A percentile compares a stretch with the other conserved stretches of the same genome.
phyloP scores from a whole-genome alignment of 2,888 invertebrate genomes.

The Urechis unicinctus region DNA sequence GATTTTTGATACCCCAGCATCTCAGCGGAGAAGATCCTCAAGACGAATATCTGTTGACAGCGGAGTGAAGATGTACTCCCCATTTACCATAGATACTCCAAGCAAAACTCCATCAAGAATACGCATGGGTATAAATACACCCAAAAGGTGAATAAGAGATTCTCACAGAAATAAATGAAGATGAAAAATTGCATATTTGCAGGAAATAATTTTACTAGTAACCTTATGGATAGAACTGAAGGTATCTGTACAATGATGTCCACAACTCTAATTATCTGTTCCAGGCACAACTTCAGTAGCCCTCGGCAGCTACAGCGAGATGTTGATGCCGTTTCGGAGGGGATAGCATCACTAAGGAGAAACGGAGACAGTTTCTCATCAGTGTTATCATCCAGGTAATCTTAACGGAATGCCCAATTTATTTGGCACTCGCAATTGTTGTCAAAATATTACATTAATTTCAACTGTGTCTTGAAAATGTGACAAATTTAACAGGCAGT shows the following conservation, averaged over 20 bases:
- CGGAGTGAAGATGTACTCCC: constrained; percentile 11
- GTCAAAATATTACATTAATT: too few species aligned
- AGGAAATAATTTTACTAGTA: too few species aligned
- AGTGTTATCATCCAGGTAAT: too few species aligned
- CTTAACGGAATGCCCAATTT: too few species aligned
- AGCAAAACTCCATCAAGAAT: constrained; percentile 12
- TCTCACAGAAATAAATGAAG: too few species aligned
- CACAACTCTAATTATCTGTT: background rate
- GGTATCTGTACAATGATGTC: background rate
- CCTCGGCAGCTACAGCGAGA: background rate
- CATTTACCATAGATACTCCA: constrained; percentile 14
- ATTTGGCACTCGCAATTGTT: too few species aligned
- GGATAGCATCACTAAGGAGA: background rate
- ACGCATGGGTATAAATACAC: constrained; percentile 13
- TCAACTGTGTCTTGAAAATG: too few species aligned
- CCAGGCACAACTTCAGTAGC: constrained; percentile 6
- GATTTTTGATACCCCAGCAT: background rate
- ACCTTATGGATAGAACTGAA: background rate
- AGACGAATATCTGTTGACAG: background rate
- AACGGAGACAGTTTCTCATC: background rate
- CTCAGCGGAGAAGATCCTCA: background rate
- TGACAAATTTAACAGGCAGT: too few species aligned
- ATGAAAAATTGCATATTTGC: too few species aligned
- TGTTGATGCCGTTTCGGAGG: background rate
- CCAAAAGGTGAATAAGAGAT: constrained; percentile 13